Evolutionary conservation across 1,140 invertebrate species (phyloP), one percentile per base, ranked within the genome.

Genomic region (Medauroidea extradentata): DNA sequence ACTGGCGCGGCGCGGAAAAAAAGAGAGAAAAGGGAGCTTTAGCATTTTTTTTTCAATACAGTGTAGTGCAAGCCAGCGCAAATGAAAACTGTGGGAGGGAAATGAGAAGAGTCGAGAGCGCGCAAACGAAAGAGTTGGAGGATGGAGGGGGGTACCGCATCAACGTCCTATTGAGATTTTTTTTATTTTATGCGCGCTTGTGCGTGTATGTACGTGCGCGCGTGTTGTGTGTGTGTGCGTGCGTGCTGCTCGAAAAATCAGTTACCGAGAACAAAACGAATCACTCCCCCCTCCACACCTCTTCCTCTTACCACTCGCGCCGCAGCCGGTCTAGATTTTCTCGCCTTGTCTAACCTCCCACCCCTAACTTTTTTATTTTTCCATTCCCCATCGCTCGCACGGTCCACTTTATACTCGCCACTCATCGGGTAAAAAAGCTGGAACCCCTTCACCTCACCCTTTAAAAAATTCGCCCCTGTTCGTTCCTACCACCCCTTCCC

Each of bases 211-310:
- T 51, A 27, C 8, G n/a, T 34, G 29, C 29, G 29, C 4, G 29
- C 4, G 29, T 11, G 11, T 7, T 34, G 29, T 34, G 29, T 34
- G 29, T 34, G 29, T 34, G 29, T 34, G 29, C 4, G 29, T 34
- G 29, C 29, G 29, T 34, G 29, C 29, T 50, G 46, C 42, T 57
- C 56, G 56, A 57, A 57, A 57, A 57, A 57, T 57, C 56, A 57
- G 56, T 57, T 57, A 57, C 56, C 44, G 46, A 50, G 42, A 49
- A 57, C 53, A 57, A 57, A 57, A 57, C 56, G 56, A 57, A 57
- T 57, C 46, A 57, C 27, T 14, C 43, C 19, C 21, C 24, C 27
- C 34, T 16, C n/a, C 24, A 25, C 27, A 42, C 54, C 19, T 27
- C 24, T 16, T 25, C 44, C 44, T 25, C 44, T 25, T 46, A 21